phyloP scores from a whole-genome alignment of 2,888 invertebrate species.

The Agapetus fuscipes region DNA sequence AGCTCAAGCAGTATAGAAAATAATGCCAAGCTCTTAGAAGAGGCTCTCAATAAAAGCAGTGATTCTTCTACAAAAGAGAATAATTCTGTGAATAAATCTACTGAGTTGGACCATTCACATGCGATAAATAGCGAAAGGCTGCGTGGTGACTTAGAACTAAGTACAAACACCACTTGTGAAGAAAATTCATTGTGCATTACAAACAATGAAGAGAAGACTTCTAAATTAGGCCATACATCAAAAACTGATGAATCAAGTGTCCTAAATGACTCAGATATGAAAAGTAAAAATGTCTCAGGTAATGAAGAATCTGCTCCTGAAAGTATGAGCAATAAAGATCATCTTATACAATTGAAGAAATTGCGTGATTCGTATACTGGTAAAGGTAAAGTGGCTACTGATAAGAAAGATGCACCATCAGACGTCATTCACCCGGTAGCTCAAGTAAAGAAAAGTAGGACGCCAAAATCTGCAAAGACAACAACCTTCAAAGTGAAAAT shows the following conservation, averaged over 20 bases:
- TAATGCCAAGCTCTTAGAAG: slow-evolving; percentile 8
- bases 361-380: slow-evolving; percentile 7
- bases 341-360: slow-evolving; percentile 7
- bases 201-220: not conserved
- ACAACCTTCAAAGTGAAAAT: slow-evolving; percentile 18
- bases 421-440: too few relatives aligned
- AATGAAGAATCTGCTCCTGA: too few relatives aligned
- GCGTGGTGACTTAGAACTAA: not conserved
- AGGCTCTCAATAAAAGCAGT: slow-evolving; percentile 5
- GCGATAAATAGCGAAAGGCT: not conserved
- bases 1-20: slow-evolving; percentile 8
- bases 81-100: not conserved
- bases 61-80: not conserved
- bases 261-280: not conserved
- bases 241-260: not conserved
- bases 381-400: not conserved
- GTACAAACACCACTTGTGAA: not conserved
- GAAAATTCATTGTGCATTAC: not conserved
- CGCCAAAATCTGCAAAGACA: not conserved
- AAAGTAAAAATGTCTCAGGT: not conserved
- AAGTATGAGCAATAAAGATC: slow-evolving; percentile 7
- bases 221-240: too few relatives aligned
- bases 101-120: not conserved
- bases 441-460: not conserved
- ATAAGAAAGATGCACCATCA: not conserved